These are phyloP conservation scores for Grantiella picta DNA, from an alignment of 2,113 vertebrate genomes.

Conservation along the genomic window DNA sequence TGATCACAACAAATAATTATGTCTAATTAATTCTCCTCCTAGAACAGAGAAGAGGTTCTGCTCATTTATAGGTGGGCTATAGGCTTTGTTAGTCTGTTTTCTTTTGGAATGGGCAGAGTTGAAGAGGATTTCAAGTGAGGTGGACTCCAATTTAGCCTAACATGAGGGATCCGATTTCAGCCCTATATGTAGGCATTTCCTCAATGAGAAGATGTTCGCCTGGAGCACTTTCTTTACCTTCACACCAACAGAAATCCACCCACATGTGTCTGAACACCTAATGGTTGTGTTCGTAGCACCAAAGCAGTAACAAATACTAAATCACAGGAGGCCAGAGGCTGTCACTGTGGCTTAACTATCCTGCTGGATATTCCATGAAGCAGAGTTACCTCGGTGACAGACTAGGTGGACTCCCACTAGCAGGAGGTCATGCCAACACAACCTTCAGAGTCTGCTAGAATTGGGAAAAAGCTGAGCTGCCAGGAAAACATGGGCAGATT, in stretches of 20 bases:
- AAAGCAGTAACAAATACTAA: background rate
- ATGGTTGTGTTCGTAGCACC: background rate
- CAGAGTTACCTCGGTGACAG: rapidly evolving
- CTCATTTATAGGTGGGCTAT: background rate
- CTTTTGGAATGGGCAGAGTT: background rate
- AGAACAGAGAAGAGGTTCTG: background rate
- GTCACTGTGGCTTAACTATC: background rate
- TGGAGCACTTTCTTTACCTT: background rate
- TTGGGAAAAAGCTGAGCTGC: background rate
- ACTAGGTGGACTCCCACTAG: background rate
- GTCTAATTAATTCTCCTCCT: background rate
- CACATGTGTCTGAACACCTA: background rate
- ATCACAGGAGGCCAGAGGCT: background rate
- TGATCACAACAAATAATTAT: background rate
- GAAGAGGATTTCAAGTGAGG: background rate
- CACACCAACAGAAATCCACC: background rate
- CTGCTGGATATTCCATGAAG: background rate
- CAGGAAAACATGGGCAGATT: background rate
- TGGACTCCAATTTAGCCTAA: background rate
- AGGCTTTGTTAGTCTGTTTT: background rate
- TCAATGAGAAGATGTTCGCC: background rate
- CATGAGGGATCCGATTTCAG: background rate
- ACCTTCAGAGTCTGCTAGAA: background rate
- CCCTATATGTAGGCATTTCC: background rate
- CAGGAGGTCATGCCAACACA: background rate